Evolutionary conservation across 2,113 vertebrate species (phyloP).

Genomic region (Psilopogon haemacephalus): DNA sequence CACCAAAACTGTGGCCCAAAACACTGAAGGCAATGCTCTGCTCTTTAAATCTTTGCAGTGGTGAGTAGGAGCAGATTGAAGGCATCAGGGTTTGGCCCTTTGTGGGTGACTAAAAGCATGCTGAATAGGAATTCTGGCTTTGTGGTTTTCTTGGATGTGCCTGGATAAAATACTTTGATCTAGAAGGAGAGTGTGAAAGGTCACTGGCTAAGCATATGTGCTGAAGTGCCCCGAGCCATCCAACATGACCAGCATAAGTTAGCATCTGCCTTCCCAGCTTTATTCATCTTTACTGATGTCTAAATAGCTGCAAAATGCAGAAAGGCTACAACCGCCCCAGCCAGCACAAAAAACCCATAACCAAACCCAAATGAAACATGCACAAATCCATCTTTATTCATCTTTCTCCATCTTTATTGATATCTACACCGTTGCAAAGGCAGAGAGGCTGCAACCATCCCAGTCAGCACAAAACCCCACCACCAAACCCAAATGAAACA

Average conservation of each 20-base stretch:
- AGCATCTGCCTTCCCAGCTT: constrained; percentile 56
- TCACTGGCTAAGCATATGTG: constrained; percentile 53
- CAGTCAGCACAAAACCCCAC: neutral
- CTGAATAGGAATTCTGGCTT: constrained; percentile 64
- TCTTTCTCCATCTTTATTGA: constrained; percentile 59
- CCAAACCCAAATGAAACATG: neutral
- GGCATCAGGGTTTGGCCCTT: constrained; percentile 18
- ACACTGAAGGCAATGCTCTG: neutral
- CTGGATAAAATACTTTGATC: constrained; percentile 56
- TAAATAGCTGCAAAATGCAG: constrained; percentile 38
- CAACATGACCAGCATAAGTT: constrained; percentile 59
- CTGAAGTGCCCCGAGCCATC: constrained; percentile 58
- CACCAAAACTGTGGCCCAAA: neutral
- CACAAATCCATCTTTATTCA: no score
- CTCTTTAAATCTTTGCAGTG: neutral
- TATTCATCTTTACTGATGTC: constrained; percentile 60
- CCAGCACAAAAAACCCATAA: neutral
- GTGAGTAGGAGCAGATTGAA: constrained; percentile 13
- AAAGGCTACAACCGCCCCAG: neutral
- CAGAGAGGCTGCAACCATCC: neutral
- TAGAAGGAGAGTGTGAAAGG: constrained; percentile 53
- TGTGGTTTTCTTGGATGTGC: constrained; percentile 60
- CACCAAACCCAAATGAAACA: neutral
- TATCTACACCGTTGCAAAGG: constrained; percentile 45
- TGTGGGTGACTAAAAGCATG: constrained; percentile 33